Conservation (phyloP, 2,888 invertebrate genomes). For the Cheiracanthium punctorium region DNA sequence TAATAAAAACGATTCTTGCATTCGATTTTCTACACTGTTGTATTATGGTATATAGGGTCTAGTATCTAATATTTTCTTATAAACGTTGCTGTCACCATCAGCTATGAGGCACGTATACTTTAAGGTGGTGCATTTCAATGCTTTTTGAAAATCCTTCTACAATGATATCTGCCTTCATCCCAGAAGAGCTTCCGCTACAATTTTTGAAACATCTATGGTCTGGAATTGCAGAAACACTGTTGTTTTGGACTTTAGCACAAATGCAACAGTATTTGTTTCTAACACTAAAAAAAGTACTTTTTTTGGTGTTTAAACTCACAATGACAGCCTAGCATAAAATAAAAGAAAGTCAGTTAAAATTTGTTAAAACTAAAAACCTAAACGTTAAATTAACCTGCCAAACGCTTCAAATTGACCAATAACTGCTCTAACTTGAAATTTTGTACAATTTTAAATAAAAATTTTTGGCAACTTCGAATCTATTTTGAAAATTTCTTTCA, state of each 20-base stretch:
- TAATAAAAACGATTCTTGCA: slow-evolving; percentile 71
- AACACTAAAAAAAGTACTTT: slow-evolving; percentile 49
- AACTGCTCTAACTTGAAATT: too few species aligned
- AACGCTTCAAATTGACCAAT: too few species aligned
- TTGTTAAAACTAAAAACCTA: slow-evolving; percentile 8
- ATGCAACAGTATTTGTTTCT: slow-evolving; percentile 60
- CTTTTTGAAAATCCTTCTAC: slow-evolving; percentile 70
- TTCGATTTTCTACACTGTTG: slow-evolving; percentile 67
- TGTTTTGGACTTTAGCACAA: slow-evolving; percentile 33
- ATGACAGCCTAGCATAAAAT: too few species aligned
- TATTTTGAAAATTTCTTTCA: too few species aligned
- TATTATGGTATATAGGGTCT: slow-evolving; percentile 35
- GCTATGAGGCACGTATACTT: slow-evolving; percentile 64
- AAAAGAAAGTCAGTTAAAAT: too few species aligned
- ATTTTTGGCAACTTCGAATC: not conserved
- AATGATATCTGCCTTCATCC: slow-evolving; percentile 71
- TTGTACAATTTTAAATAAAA: not conserved
- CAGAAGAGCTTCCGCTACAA: slow-evolving; percentile 66
- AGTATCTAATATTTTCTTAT: slow-evolving; percentile 42
- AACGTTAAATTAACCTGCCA: not conserved
- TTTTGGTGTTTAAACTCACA: slow-evolving; percentile 60
- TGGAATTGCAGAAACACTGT: not conserved
- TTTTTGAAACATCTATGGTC: slow-evolving; percentile 71
- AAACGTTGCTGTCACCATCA: slow-evolving; percentile 71
- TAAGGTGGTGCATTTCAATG: slow-evolving; percentile 49